phyloP scores from a whole-genome alignment of 2,888 invertebrate genomes.

The Zaprionus lineosus region DNA sequence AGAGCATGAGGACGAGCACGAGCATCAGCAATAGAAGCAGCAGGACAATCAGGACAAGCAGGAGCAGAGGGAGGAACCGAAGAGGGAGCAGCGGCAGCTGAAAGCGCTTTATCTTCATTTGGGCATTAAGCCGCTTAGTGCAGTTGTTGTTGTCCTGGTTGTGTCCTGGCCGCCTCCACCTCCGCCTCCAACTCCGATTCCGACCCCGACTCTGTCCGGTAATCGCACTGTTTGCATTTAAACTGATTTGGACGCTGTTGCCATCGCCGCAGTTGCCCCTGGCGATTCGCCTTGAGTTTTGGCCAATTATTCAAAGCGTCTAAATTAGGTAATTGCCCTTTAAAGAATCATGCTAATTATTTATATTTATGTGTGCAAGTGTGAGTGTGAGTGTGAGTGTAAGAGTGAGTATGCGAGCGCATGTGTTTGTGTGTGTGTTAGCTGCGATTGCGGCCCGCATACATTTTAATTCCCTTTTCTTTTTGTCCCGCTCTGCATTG shows the following conservation, averaged over 20 bases:
- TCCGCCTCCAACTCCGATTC: background rate
- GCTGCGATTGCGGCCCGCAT: background rate
- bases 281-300: slow-evolving; percentile 15
- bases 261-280: slow-evolving; percentile 3
- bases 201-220: background rate
- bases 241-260: slow-evolving; percentile 28
- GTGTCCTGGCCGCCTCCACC: background rate
- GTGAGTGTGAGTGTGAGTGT: slow-evolving; percentile 3
- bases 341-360: slow-evolving; percentile 78
- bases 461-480: too few relatives aligned
- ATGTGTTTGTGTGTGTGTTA: slow-evolving; percentile 19
- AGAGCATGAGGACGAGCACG: too few relatives aligned
- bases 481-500: too few relatives aligned
- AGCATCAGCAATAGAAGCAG: slow-evolving; percentile 6
- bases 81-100: slow-evolving; percentile 21
- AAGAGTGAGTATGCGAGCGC: slow-evolving; percentile 3
- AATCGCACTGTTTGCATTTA: slow-evolving; percentile 18
- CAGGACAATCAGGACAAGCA: slow-evolving; percentile 11
- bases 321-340: slow-evolving; percentile 80
- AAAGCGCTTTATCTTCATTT: slow-evolving; percentile 77
- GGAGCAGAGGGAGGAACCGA: background rate
- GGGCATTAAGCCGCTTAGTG: slow-evolving; percentile 76
- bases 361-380: slow-evolving; percentile 64
- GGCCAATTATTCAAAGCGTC: slow-evolving; percentile 78
- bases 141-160: slow-evolving; percentile 42